phyloP scores from a whole-genome alignment of 2,113 vertebrate species.

The Callionymus lyra region DNA sequence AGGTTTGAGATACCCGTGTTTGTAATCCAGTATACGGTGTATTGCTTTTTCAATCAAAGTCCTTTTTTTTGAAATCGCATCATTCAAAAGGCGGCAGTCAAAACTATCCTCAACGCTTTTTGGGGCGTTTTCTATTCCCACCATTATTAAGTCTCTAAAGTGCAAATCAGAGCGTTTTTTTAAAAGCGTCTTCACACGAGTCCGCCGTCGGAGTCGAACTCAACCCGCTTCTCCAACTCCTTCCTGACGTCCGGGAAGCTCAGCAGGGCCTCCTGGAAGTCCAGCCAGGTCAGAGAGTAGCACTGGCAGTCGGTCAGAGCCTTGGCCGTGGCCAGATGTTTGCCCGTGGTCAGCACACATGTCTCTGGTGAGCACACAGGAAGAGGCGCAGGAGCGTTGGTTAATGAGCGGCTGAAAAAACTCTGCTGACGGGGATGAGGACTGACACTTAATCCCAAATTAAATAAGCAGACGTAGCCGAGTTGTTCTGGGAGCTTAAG shows the following conservation, averaged over 20 bases:
- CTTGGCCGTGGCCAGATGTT: constrained; percentile 49
- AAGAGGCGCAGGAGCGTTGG: constrained; percentile 14
- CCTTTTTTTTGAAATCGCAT: too few species aligned
- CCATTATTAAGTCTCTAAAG: too few species aligned
- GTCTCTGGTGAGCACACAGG: constrained; percentile 37
- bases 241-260: constrained; percentile 47
- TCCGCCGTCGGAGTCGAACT: constrained; percentile 24
- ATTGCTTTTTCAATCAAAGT: too few species aligned
- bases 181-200: constrained; percentile 19
- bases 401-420: constrained; percentile 41
- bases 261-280: constrained; percentile 43
- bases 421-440: constrained; percentile 26
- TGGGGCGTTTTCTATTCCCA: too few species aligned
- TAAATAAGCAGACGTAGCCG: constrained; percentile 23
- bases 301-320: constrained; percentile 50
- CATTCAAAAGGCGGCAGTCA: too few species aligned
- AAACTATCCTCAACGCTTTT: too few species aligned
- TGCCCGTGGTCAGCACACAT: constrained; percentile 54
- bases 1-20: too few species aligned
- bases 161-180: neutral
- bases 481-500: constrained; percentile 15
- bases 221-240: constrained; percentile 42
- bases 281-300: constrained; percentile 54
- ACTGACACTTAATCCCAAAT: constrained; percentile 52
- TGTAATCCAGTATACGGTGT: too few species aligned